phyloP scores from a whole-genome alignment of 2,888 invertebrate genomes.

The Nephrotoma flavescens region DNA sequence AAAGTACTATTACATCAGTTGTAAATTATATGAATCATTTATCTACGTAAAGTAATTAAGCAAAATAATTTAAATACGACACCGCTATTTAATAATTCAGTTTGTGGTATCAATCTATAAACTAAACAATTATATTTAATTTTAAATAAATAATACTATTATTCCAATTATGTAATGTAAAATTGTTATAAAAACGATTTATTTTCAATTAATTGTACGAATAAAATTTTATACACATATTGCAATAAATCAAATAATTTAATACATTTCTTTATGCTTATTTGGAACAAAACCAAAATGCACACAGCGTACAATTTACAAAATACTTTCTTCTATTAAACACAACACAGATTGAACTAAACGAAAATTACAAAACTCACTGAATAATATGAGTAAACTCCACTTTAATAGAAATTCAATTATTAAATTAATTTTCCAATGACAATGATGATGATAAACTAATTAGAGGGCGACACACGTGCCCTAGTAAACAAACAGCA shows the following conservation, averaged over 20 bases:
- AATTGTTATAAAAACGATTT: neutral
- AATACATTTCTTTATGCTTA: neutral
- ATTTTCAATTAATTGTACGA: neutral
- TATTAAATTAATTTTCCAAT: neutral
- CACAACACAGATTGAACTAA: neutral
- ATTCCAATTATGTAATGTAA: neutral
- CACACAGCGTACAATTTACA: neutral
- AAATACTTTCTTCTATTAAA: neutral
- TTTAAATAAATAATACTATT: neutral
- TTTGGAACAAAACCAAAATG: neutral
- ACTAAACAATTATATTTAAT: neutral
- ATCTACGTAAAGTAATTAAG: neutral
- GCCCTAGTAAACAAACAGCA: neutral
- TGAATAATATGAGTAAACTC: neutral
- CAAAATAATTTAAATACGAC: neutral
- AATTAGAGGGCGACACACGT: neutral
- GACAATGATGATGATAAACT: neutral
- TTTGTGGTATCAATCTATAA: neutral
- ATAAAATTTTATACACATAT: neutral
- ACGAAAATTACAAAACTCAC: neutral
- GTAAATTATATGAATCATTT: neutral
- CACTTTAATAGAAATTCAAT: neutral
- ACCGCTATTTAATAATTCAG: neutral
- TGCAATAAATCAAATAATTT: neutral
- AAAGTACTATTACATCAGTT: neutral